These are phyloP conservation scores for Ectemnius cavifrons DNA, from an alignment of 2,888 invertebrate genomes.

Conservation along the genomic window DNA sequence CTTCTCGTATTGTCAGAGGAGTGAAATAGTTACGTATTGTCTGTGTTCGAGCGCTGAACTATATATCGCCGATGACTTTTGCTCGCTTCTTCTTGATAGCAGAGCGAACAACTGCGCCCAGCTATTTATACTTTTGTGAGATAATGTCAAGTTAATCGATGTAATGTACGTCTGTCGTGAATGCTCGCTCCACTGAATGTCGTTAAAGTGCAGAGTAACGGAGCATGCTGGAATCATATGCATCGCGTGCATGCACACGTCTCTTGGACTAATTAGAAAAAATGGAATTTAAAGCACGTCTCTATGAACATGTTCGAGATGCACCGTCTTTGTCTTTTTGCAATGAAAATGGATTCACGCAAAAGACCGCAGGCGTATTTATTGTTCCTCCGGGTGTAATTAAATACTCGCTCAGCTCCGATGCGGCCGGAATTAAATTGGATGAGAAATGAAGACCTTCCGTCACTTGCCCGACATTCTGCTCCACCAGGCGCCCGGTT, in stretches of 20 bases:
- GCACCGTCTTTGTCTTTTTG: not conserved
- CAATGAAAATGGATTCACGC: not conserved
- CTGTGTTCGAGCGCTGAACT: not conserved
- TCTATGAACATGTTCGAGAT: too few species aligned
- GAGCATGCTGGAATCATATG: too few species aligned
- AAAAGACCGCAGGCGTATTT: not conserved
- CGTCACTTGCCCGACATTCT: conserved; percentile 21
- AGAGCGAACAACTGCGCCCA: conserved; percentile 24
- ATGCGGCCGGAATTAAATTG: conserved; percentile 18
- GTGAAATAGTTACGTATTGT: not conserved
- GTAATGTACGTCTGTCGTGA: conserved; percentile 37
- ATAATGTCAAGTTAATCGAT: conserved; percentile 57
- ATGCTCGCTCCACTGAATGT: conserved; percentile 5
- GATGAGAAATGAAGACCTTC: conserved; percentile 15
- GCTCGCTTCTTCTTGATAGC: conserved; percentile 40
- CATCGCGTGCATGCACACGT: too few species aligned
- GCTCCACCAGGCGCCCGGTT: conserved; percentile 51
- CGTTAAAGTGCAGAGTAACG: conserved; percentile 1
- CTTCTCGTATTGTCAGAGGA: not conserved
- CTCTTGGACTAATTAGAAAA: too few species aligned
- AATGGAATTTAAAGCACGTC: too few species aligned
- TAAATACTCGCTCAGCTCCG: conserved; percentile 7
- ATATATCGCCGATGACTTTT: conserved; percentile 45
- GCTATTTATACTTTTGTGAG: conserved; percentile 53
- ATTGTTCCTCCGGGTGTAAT: conserved; percentile 25